Base-by-base conservation (phyloP, 2,888 invertebrate genomes). In the Trissolcus brochymenae region DNA sequence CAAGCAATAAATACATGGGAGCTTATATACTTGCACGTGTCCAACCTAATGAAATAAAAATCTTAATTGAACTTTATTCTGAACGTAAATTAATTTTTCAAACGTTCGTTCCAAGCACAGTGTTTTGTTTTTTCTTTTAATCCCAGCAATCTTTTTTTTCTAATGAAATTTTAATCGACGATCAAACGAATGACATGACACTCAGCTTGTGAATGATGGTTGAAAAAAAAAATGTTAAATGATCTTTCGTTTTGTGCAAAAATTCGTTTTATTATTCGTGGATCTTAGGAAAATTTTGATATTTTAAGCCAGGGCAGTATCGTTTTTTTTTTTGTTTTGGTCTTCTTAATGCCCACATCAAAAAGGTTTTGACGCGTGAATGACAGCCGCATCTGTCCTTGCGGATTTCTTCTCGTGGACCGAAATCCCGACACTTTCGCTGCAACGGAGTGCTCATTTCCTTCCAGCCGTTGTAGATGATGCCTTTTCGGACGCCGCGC, bases 1-100 rank as follows among this genome's bases (percentile, higher is more conserved):
- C 77, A 81, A 81, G 79, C 80, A 82, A 84, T 73, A 81, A 82
- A 82, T 80, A 77, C 67, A 77, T 64, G 50, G 76, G 71, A 78
- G 68, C 65, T 51, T 53, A 50, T 35, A 35, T 25, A 73, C 68
- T 60, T 51, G 65, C 76, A 73, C 77, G 72, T 73, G 77, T 43
- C 49, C 35, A 1, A 70, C 25, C 40, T 25, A 46, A 62, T 50
- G 35, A 55, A 64, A 70, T 46, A 62, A 67, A 76, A 76, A 76
- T 61, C 50, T 14, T 29, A 35, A 51, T 61, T 50, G 14, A 41
- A 49, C 16, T 54, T 50, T n/a, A 62, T 14, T 60, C n/a, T 60
- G 50, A 55, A 13, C 35, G 49, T 53, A 17, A 46, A 66, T 73
- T 61, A 61, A 46, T 57, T 65, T 46, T 46, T 59, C 4, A 17